phyloP scores from a whole-genome alignment of 1,140 invertebrate genomes.

The Halictus rubicundus region DNA sequence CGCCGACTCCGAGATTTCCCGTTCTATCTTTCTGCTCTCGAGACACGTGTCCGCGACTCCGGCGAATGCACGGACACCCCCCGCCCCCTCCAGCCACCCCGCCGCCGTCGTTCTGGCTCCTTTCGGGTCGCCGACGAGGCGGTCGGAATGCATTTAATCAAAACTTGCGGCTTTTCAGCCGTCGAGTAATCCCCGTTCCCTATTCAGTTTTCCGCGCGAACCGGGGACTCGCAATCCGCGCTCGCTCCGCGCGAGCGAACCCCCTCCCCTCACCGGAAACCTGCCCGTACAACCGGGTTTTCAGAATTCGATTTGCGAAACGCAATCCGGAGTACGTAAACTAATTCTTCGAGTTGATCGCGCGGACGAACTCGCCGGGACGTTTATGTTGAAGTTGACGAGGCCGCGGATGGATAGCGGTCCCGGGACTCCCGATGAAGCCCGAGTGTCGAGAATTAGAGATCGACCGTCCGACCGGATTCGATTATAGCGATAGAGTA shows the following conservation, averaged over 20 bases:
- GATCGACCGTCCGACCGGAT: background rate
- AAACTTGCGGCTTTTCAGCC: conserved; percentile 63
- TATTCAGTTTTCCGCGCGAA: conserved; percentile 28
- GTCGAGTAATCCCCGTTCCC: background rate
- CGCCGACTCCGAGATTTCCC: conserved; percentile 2
- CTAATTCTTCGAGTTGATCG: conserved; percentile 14
- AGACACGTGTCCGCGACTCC: conserved; percentile 8
- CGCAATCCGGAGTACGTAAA: background rate
- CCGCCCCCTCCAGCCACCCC: conserved; percentile 6
- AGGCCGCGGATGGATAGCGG: background rate
- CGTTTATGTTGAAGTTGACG: background rate
- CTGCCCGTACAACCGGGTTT: background rate
- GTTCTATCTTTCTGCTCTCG: conserved; percentile 17
- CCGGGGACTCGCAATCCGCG: conserved; percentile 27
- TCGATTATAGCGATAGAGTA: background rate
- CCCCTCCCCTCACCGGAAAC: background rate
- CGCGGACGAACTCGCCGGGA: background rate
- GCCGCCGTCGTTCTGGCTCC: background rate
- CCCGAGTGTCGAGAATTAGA: background rate
- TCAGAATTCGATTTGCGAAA: background rate
- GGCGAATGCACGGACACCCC: background rate
- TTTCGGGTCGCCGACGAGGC: conserved; percentile 28
- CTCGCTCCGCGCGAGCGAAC: too few relatives aligned
- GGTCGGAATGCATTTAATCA: conserved; percentile 64
- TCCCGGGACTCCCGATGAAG: background rate